Evolutionary conservation across 1,140 invertebrate genomes (phyloP).

Genomic region (Meloidogyne exigua): DNA sequence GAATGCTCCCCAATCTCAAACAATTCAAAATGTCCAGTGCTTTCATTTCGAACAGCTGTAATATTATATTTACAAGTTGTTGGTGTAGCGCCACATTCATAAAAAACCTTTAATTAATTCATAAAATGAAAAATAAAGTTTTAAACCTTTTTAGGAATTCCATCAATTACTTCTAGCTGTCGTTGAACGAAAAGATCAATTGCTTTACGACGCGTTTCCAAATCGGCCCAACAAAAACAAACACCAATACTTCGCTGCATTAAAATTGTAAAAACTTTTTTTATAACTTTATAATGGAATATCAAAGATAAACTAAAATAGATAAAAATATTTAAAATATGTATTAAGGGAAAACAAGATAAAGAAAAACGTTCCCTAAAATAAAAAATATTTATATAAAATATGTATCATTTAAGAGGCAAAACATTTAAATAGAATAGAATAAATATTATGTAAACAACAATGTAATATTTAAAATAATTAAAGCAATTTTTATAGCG

Average conservation of each 20-base stretch:
- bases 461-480: no score
- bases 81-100: not conserved
- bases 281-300: no score
- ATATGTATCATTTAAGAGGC: no score
- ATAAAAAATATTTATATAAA: no score
- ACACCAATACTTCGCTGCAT: conserved; percentile 1
- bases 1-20: not conserved
- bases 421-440: no score
- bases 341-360: no score
- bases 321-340: no score
- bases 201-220: not conserved
- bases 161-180: not conserved
- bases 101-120: not conserved
- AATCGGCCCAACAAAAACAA: not conserved
- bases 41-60: not conserved
- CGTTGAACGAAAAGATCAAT: conserved; percentile 4
- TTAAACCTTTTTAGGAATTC: conserved; percentile 4
- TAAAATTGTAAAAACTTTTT: not conserved
- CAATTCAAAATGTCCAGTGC: not conserved
- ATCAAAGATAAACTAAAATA: no score
- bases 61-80: not conserved
- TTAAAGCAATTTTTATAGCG: no score
- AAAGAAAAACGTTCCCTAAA: no score
- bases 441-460: no score
- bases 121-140: not conserved